phyloP scores from a whole-genome alignment of 2,113 vertebrate species.

The Malurus cyaneus region DNA sequence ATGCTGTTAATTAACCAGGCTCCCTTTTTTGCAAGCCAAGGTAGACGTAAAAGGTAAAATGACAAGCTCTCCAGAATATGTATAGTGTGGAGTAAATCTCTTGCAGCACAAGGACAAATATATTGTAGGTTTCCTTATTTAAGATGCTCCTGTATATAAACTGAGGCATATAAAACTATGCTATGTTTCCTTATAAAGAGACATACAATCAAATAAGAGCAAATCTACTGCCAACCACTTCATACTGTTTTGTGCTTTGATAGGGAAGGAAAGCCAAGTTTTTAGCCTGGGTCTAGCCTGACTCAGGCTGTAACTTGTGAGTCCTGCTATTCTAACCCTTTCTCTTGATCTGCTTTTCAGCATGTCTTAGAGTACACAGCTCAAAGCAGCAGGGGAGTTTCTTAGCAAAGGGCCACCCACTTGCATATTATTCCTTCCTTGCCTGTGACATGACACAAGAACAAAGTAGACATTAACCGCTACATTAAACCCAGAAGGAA shows the following conservation, averaged over 20 bases:
- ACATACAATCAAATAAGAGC: slow-evolving; percentile 47
- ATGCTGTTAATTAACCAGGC: slow-evolving; percentile 42
- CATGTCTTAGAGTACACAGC: slow-evolving; percentile 82
- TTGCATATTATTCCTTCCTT: slow-evolving; percentile 92
- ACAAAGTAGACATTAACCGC: slow-evolving; percentile 99
- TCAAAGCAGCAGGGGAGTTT: slow-evolving; percentile 85
- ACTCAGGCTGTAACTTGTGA: slow-evolving; percentile 84
- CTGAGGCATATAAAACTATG: not conserved
- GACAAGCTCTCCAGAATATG: not conserved
- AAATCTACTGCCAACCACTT: slow-evolving; percentile 71
- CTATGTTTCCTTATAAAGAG: slow-evolving; percentile 34
- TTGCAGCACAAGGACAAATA: not conserved
- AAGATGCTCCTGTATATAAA: slow-evolving; percentile 52
- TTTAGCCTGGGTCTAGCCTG: slow-evolving; percentile 77
- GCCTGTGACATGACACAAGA: slow-evolving; percentile 98
- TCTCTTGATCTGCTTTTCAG: slow-evolving; percentile 94
- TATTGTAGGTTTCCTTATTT: not conserved
- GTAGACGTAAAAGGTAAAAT: slow-evolving; percentile 49
- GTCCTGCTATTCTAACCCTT: slow-evolving; percentile 99
- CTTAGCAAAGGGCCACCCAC: slow-evolving; percentile 98
- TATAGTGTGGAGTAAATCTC: not conserved
- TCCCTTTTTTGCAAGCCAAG: slow-evolving; percentile 30
- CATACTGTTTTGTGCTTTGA: slow-evolving; percentile 67
- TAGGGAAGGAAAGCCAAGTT: slow-evolving; percentile 80
- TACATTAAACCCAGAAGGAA: slow-evolving; percentile 98